These are phyloP conservation scores for Coendou prehensilis DNA, from an alignment of 2,797 vertebrate species.

Conservation along the genomic window DNA sequence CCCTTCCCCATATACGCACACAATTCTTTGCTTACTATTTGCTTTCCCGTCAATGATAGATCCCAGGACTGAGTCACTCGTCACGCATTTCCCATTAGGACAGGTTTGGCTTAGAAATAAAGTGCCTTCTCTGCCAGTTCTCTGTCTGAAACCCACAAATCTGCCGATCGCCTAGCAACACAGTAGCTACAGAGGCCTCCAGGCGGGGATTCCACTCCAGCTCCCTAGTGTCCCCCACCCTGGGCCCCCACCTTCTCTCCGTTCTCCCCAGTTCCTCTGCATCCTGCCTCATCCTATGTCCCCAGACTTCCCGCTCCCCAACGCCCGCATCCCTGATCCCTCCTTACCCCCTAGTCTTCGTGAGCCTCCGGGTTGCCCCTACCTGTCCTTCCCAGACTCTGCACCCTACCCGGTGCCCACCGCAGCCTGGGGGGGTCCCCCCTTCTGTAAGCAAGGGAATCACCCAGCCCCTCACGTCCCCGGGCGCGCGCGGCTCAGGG, in stretches of 20 bases:
- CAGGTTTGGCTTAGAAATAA: conserved; percentile 74
- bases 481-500: background rate
- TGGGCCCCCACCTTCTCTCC: background rate
- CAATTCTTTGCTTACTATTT: conserved; percentile 18
- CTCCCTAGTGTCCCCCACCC: background rate
- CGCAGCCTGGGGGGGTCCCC: background rate
- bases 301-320: background rate
- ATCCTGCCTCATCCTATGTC: background rate
- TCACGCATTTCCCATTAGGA: conserved; percentile 74
- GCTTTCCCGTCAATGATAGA: conserved; percentile 45
- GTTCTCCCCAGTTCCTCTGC: background rate
- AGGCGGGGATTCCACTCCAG: background rate
- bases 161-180: background rate
- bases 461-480: background rate
- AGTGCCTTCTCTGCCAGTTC: conserved; percentile 47
- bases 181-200: background rate
- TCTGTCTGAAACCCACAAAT: conserved; percentile 9
- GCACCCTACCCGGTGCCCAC: background rate
- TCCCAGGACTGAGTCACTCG: conserved; percentile 71
- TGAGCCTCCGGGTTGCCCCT: background rate
- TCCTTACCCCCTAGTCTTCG: background rate
- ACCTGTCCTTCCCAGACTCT: background rate
- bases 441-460: background rate
- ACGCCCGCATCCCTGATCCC: background rate
- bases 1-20: background rate